phyloP scores from a whole-genome alignment of 2,888 invertebrate species.

The Camponotus fellah region DNA sequence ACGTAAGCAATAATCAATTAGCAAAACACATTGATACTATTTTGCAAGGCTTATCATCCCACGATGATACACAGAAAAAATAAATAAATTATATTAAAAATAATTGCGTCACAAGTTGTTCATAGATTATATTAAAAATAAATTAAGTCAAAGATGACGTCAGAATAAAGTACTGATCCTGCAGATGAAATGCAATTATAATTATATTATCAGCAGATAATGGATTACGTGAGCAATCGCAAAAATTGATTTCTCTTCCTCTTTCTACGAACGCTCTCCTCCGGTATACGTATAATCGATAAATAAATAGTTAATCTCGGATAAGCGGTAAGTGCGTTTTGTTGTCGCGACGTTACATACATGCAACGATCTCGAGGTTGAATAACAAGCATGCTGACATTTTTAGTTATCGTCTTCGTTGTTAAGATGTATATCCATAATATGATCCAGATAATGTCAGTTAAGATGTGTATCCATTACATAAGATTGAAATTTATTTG shows the following conservation, averaged over 20 bases:
- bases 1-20: neutral
- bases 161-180: neutral
- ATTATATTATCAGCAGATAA: neutral
- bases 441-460: no score
- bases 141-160: neutral
- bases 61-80: neutral
- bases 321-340: slow-evolving; percentile 29
- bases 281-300: neutral
- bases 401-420: slow-evolving; percentile 16
- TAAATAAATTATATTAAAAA: neutral
- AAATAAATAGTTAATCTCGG: slow-evolving; percentile 29
- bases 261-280: neutral
- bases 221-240: neutral
- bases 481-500: slow-evolving; percentile 16
- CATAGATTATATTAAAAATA: neutral
- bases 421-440: neutral
- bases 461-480: neutral
- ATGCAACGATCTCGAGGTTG: slow-evolving; percentile 6
- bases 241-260: neutral
- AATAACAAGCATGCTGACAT: slow-evolving; percentile 21
- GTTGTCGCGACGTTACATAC: neutral
- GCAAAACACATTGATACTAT: neutral
- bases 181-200: neutral
- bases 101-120: neutral
- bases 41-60: neutral